Evolutionary conservation across 2,888 invertebrate species (phyloP), one percentile per base, ranked within the genome.

Genomic region (Drepana falcataria): DNA sequence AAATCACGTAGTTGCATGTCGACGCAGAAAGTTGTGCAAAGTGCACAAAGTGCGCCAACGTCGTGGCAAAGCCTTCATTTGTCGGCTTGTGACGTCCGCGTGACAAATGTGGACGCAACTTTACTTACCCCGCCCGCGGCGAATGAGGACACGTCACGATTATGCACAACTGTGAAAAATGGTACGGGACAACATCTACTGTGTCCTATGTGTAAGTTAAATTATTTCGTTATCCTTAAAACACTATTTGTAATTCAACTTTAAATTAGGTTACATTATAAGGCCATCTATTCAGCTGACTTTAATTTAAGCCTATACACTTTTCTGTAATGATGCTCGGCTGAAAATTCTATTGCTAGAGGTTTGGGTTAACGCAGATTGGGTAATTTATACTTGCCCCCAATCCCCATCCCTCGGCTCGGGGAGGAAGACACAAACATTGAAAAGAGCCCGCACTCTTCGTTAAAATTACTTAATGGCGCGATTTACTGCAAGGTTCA

Each of bases 1-100:
- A 81, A 83, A 83, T 85, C 89, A 87, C 89, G 88, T 86, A 87
- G 87, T 83, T 85, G 75, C 81, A 84, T 82, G 87, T 84, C 85
- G 81, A 78, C 79, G 83, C 82, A 83, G 87, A 88, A 87, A 88
- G 83, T 88, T 88, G 83, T 83, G 85, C 79, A 84, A 86, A 87
- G 88, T 88, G 90, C 87, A 88, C 87, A 88, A 86, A 87, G 89
- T 87, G 83, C 81, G 85, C 83, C 81, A 84, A 83, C 82, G 79
- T 78, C 83, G 81, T 79, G 78, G 86, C 83, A 87, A 89, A 87
- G 90, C 89, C 90, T 89, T 91, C 91, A 91, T 91, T 91, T 91
- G 91, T 91, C 89, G 90, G 79, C 87, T 85, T 79, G 79, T 91
- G 90, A 90, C 89, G 85, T 75, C 81, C 81, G 81, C 78, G 85